Conservation (phyloP, 2,888 invertebrate genomes). For the Ormyrus labotus region DNA sequence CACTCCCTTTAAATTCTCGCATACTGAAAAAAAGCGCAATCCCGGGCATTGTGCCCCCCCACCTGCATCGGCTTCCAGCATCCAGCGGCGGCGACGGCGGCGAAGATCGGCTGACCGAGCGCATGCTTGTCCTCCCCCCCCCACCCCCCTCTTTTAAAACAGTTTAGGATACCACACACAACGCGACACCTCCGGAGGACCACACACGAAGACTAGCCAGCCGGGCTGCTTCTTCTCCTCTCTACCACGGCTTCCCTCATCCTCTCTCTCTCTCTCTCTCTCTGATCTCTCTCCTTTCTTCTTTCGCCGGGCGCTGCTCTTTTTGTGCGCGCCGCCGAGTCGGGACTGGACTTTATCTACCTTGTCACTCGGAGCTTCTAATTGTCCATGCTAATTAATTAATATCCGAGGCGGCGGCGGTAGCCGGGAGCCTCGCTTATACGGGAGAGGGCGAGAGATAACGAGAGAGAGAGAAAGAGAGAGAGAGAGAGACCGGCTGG, state of each 20-base stretch:
- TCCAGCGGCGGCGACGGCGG: neutral
- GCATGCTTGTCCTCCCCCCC: neutral
- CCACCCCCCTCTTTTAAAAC: slow-evolving; percentile 62
- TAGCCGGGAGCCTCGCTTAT: neutral
- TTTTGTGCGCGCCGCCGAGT: slow-evolving; percentile 32
- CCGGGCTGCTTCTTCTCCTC: slow-evolving; percentile 39
- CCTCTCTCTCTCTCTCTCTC: slow-evolving; percentile 33
- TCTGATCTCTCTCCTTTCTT: slow-evolving; percentile 55
- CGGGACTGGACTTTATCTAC: slow-evolving; percentile 53
- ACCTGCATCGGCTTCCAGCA: too few species aligned
- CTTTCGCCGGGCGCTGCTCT: slow-evolving; percentile 48
- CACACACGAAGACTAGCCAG: slow-evolving; percentile 73
- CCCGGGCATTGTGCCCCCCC: too few species aligned
- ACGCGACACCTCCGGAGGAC: slow-evolving; percentile 74
- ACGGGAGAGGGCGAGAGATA: neutral
- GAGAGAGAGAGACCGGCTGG: neutral
- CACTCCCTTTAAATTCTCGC: too few species aligned
- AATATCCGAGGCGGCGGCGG: slow-evolving; percentile 23
- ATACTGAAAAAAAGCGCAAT: too few species aligned
- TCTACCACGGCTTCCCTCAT: slow-evolving; percentile 55
- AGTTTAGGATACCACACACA: slow-evolving; percentile 74
- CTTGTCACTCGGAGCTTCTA: slow-evolving; percentile 53
- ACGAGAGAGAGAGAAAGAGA: neutral
- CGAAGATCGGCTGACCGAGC: slow-evolving; percentile 31
- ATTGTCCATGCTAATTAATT: slow-evolving; percentile 56